These are phyloP conservation scores for Lasioglossum oenotherae DNA, from an alignment of 2,888 invertebrate species.

Conservation along the genomic window DNA sequence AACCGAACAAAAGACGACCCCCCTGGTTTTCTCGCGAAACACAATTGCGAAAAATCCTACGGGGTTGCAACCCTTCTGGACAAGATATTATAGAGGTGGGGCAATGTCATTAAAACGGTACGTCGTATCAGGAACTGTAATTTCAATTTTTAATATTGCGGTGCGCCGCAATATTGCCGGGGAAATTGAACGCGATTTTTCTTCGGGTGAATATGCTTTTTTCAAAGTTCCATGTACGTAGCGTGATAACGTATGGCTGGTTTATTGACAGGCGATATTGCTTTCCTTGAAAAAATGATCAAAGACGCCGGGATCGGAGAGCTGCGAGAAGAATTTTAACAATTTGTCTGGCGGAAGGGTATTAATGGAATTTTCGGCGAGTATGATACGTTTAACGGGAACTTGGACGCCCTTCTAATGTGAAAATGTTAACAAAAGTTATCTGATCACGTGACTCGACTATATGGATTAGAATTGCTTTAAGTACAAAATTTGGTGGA, in stretches of 20 bases:
- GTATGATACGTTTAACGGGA: neutral
- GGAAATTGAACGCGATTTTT: neutral
- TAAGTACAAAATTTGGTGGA: neutral
- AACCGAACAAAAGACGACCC: neutral
- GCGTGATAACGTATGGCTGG: neutral
- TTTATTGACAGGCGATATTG: neutral
- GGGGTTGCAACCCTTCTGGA: neutral
- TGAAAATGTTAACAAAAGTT: neutral
- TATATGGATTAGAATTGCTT: neutral
- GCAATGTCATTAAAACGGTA: neutral
- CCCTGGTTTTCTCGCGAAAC: neutral
- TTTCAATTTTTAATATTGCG: neutral
- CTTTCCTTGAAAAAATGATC: neutral
- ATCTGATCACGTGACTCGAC: too few species aligned
- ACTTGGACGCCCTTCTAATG: neutral
- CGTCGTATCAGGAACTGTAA: neutral
- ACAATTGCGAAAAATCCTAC: neutral
- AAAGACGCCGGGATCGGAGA: neutral
- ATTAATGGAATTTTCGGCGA: neutral
- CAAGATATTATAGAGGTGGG: neutral
- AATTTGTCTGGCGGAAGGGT: neutral
- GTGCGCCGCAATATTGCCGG: neutral
- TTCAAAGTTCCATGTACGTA: neutral
- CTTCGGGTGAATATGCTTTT: neutral
- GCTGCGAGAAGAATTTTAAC: neutral